phyloP scores from a whole-genome alignment of 2,113 vertebrate genomes.

The Solea solea region DNA sequence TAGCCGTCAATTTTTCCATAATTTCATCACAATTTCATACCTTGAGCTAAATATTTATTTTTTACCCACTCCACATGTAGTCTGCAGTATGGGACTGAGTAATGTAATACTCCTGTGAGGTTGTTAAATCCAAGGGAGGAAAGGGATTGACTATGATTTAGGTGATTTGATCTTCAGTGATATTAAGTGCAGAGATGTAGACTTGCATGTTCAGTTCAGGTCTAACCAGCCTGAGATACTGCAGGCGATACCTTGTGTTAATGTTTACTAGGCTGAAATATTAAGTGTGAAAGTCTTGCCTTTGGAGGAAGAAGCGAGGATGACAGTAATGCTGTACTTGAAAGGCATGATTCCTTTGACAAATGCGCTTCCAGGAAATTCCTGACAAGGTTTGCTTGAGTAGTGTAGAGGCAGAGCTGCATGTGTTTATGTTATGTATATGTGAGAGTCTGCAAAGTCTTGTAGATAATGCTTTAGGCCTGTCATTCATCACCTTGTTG shows the following conservation, averaged over 20 bases:
- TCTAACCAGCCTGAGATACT: constrained; percentile 1
- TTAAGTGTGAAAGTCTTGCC: constrained; percentile 32
- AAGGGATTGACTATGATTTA: background rate
- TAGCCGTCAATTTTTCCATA: too few species aligned
- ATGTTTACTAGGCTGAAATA: constrained; percentile 46
- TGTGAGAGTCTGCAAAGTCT: constrained; percentile 11
- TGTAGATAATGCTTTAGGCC: constrained; percentile 22
- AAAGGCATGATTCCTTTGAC: constrained; percentile 52
- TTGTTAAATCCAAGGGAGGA: background rate
- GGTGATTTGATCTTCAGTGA: background rate
- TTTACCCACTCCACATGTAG: too few species aligned
- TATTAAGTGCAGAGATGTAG: background rate
- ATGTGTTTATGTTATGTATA: constrained; percentile 19
- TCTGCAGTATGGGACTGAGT: too few species aligned
- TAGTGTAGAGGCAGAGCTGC: constrained; percentile 2
- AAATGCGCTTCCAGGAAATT: constrained; percentile 48
- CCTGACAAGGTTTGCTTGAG: constrained; percentile 27
- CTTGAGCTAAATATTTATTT: too few species aligned
- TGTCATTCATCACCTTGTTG: constrained; percentile 48
- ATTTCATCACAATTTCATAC: too few species aligned
- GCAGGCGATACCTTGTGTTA: constrained; percentile 3
- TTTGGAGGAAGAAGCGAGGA: constrained; percentile 8
- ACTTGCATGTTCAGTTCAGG: background rate
- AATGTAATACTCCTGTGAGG: background rate
- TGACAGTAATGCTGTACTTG: constrained; percentile 43